Conservation (phyloP, 2,113 vertebrate species). For the Alectura lathami region DNA sequence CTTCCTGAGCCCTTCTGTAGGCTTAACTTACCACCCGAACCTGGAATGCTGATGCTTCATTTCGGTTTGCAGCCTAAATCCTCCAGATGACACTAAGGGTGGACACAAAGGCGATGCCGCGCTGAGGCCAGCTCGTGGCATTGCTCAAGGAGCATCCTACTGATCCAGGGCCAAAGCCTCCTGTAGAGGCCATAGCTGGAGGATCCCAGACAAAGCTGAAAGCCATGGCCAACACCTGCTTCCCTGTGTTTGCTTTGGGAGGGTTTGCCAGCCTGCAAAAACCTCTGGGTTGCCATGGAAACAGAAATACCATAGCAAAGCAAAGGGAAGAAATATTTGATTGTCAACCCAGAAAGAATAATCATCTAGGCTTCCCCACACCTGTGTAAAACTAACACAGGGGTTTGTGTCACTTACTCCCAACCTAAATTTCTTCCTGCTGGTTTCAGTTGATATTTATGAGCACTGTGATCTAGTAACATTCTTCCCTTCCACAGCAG, state of each 20-base stretch:
- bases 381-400: neutral
- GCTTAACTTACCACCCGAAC: neutral
- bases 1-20: neutral
- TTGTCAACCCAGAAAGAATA: slow-evolving; percentile 70
- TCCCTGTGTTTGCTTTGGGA: slow-evolving; percentile 22
- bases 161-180: neutral
- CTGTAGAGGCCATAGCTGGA: neutral
- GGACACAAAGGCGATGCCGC: too few relatives aligned
- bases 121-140: neutral
- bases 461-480: slow-evolving; percentile 35
- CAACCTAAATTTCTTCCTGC: slow-evolving; percentile 58
- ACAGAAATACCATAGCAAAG: slow-evolving; percentile 71
- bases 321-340: slow-evolving; percentile 66
- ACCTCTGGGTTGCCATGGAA: slow-evolving; percentile 78
- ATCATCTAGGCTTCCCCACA: slow-evolving; percentile 46
- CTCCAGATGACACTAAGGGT: rapidly evolving
- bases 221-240: neutral
- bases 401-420: slow-evolving; percentile 72
- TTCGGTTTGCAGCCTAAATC: neutral
- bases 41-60: neutral
- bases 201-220: neutral
- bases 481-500: neutral
- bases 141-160: neutral
- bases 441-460: slow-evolving; percentile 62
- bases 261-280: slow-evolving; percentile 65